Conservation (phyloP, 1,140 invertebrate species). For the Maconellicoccus hirsutus region DNA sequence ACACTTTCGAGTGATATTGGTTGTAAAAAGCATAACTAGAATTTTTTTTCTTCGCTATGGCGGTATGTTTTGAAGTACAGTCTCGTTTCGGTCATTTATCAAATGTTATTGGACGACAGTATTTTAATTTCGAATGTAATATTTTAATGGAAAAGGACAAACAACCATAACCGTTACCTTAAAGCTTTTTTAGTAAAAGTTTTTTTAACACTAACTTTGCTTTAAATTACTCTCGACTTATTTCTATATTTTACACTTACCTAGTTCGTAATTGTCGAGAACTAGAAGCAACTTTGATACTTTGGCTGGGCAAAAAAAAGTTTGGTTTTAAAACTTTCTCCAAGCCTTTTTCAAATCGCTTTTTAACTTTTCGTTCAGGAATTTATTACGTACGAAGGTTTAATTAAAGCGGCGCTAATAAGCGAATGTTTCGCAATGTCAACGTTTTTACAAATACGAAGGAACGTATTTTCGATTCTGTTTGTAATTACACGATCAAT, state of each 20-base stretch:
- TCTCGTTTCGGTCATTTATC: slow-evolving; percentile 3
- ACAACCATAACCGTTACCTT: neutral
- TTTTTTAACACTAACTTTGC: neutral
- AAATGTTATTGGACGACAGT: neutral
- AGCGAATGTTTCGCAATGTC: neutral
- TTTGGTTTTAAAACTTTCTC: neutral
- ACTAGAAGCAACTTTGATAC: neutral
- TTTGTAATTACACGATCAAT: too few species aligned
- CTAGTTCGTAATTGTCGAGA: neutral
- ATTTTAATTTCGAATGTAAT: slow-evolving; percentile 1
- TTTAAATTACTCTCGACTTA: slow-evolving; percentile 9
- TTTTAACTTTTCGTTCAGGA: neutral
- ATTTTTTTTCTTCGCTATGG: neutral
- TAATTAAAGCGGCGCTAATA: neutral
- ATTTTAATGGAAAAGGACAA: neutral
- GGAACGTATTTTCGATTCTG: too few species aligned
- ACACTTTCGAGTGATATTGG: neutral
- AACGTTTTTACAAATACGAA: neutral
- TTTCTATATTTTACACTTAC: slow-evolving; percentile 4
- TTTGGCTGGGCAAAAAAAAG: neutral
- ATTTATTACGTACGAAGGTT: neutral
- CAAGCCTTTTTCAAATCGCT: neutral
- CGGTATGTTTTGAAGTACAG: neutral
- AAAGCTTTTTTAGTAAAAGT: neutral
- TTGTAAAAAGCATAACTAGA: neutral